These are phyloP conservation scores for Gobionotothen gibberifrons DNA, from an alignment of 2,797 vertebrate species.

Conservation along the genomic window DNA sequence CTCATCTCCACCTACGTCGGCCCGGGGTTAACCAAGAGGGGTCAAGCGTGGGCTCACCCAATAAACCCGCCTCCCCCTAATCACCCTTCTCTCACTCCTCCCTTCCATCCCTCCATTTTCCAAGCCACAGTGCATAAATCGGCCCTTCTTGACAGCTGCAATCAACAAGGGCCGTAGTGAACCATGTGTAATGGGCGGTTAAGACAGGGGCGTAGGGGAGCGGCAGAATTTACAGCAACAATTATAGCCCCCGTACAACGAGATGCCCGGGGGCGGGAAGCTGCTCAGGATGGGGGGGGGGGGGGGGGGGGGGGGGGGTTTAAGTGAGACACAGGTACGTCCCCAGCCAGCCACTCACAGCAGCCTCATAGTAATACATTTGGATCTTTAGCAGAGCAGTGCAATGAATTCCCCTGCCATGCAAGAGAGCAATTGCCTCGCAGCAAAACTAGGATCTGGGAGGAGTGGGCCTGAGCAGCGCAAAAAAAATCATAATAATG, in stretches of 20 bases:
- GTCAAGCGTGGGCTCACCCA: slow-evolving; percentile 66
- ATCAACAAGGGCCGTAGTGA: slow-evolving; percentile 84
- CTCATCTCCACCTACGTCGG: slow-evolving; percentile 46
- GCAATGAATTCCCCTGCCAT: slow-evolving; percentile 63
- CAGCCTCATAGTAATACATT: slow-evolving; percentile 62
- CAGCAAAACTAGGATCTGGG: slow-evolving; percentile 47
- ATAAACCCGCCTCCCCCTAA: slow-evolving; percentile 66
- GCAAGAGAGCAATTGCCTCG: slow-evolving; percentile 52
- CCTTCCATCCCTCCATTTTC: slow-evolving; percentile 43
- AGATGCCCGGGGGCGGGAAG: slow-evolving; percentile 61
- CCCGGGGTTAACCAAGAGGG: slow-evolving; percentile 40
- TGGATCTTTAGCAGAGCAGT: slow-evolving; percentile 62
- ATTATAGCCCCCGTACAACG: slow-evolving; percentile 79
- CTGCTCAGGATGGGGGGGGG: slow-evolving; percentile 21
- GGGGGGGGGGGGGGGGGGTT: slow-evolving; percentile 4
- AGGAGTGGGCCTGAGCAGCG: slow-evolving; percentile 29
- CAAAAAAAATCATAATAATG: slow-evolving; percentile 50
- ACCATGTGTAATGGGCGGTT: slow-evolving; percentile 82
- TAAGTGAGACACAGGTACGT: slow-evolving; percentile 58
- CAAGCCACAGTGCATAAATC: slow-evolving; percentile 77
- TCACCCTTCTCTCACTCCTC: slow-evolving; percentile 49
- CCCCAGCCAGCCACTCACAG: slow-evolving; percentile 39
- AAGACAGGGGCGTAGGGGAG: slow-evolving; percentile 81
- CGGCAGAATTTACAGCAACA: slow-evolving; percentile 84
- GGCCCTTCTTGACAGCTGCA: slow-evolving; percentile 79